Conservation (phyloP, 2,113 vertebrate species). For the Pungitius pungitius region DNA sequence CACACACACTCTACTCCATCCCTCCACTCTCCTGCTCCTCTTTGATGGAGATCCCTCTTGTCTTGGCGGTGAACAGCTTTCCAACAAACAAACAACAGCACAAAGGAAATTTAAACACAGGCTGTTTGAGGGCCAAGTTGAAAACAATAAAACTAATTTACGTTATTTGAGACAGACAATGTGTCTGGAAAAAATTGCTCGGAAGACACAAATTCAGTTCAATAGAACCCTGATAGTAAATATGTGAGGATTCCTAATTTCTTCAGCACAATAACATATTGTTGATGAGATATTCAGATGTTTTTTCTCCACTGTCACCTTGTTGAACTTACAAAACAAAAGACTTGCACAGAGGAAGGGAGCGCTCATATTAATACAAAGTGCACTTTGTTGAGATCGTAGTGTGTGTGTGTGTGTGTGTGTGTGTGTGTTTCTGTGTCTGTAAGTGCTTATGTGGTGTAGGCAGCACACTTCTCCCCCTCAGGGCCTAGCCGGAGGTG, state of each 20-base stretch:
- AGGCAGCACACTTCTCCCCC: constrained; percentile 59
- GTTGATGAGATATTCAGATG: constrained; percentile 66
- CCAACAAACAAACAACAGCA: constrained; percentile 71
- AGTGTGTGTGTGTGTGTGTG: constrained; percentile 21
- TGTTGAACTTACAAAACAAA: constrained; percentile 67
- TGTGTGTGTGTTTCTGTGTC: constrained; percentile 21
- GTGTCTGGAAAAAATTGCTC: constrained; percentile 57
- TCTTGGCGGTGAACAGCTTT: constrained; percentile 57
- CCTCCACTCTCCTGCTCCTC: constrained; percentile 38
- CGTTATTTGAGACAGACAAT: constrained; percentile 41
- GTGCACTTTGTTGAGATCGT: constrained; percentile 21
- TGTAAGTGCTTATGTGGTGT: constrained; percentile 55
- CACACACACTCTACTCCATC: constrained; percentile 51
- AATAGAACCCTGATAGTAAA: constrained; percentile 53
- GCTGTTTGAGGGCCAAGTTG: constrained; percentile 37
- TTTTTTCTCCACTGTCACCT: constrained; percentile 59
- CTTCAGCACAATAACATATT: constrained; percentile 66
- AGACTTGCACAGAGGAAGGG: constrained; percentile 53
- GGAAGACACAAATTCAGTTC: constrained; percentile 49
- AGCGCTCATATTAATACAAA: constrained; percentile 31
- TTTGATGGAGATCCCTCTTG: constrained; percentile 64
- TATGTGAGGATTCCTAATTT: constrained; percentile 56
- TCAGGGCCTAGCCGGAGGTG: constrained; percentile 62
- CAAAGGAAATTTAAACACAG: constrained; percentile 48
- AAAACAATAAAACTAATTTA: constrained; percentile 66